Percentiles rank a stretch among this genome's conserved stretches.
These are phyloP conservation scores for Adoxophyes honmai DNA, from an alignment of 1,140 invertebrate species.

Conservation along the genomic window DNA sequence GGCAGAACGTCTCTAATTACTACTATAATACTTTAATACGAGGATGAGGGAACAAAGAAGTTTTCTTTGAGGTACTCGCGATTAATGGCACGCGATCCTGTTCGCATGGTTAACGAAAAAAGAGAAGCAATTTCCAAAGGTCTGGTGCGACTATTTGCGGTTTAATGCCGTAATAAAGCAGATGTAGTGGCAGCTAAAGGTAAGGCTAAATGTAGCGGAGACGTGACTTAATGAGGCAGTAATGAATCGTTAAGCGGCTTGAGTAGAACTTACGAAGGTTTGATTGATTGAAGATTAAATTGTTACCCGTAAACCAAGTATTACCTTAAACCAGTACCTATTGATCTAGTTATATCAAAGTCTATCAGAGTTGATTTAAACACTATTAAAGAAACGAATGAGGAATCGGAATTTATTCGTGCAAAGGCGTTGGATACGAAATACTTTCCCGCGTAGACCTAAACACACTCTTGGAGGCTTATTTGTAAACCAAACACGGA, in stretches of 20 bases:
- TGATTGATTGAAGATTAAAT: background rate
- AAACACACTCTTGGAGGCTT: background rate
- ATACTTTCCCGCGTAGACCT: no score
- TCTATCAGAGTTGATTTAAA: no score
- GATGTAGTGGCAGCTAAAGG: background rate
- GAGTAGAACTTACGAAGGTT: background rate
- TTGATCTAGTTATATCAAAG: no score
- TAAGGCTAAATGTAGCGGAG: background rate
- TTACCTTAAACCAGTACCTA: background rate
- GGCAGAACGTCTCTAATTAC: no score
- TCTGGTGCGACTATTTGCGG: background rate
- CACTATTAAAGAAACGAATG: no score
- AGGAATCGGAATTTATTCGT: no score
- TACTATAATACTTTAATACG: no score
- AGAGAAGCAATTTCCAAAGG: background rate
- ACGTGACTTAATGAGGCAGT: background rate
- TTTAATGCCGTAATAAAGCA: background rate
- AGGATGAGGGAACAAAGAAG: no score
- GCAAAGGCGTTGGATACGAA: no score
- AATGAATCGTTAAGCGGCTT: background rate
- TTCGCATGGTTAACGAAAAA: conserved; percentile 9
- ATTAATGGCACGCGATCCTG: conserved; percentile 10
- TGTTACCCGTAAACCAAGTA: background rate
- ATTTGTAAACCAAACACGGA: background rate
- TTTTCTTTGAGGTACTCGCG: background rate